These are phyloP conservation scores for Spodoptera frugiperda DNA, from an alignment of 1,140 invertebrate species.

Conservation along the genomic window DNA sequence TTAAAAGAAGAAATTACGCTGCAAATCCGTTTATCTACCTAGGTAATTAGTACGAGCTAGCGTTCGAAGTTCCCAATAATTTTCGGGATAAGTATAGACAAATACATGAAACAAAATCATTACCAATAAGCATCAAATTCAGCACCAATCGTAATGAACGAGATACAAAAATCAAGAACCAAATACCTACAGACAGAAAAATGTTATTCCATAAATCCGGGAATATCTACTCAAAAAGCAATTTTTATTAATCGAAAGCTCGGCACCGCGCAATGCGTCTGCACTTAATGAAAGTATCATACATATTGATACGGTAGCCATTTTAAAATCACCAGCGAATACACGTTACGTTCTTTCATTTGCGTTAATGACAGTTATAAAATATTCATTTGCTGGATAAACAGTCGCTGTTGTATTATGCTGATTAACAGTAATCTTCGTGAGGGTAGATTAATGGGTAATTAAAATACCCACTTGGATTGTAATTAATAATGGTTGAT, in stretches of 20 bases:
- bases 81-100: too few relatives aligned
- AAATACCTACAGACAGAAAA: neutral
- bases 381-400: slow-evolving; percentile 32
- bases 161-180: neutral
- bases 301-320: slow-evolving; percentile 16
- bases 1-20: too few relatives aligned
- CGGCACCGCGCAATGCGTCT: neutral
- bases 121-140: too few relatives aligned
- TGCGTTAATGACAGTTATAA: slow-evolving; percentile 34
- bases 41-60: too few relatives aligned
- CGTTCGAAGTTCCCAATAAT: too few relatives aligned
- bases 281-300: slow-evolving; percentile 25
- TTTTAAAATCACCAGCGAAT: slow-evolving; percentile 28
- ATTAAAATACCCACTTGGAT: too few relatives aligned
- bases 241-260: slow-evolving; percentile 27
- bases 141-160: neutral
- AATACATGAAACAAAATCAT: too few relatives aligned
- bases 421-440: too few relatives aligned
- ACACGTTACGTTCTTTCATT: slow-evolving; percentile 37
- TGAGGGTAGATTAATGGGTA: too few relatives aligned
- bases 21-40: too few relatives aligned
- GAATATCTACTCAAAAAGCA: neutral
- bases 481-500: too few relatives aligned
- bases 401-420: slow-evolving; percentile 6
- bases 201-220: slow-evolving; percentile 7